Base-by-base conservation (phyloP, 2,888 invertebrate species). In the Scaptomyza flava region DNA sequence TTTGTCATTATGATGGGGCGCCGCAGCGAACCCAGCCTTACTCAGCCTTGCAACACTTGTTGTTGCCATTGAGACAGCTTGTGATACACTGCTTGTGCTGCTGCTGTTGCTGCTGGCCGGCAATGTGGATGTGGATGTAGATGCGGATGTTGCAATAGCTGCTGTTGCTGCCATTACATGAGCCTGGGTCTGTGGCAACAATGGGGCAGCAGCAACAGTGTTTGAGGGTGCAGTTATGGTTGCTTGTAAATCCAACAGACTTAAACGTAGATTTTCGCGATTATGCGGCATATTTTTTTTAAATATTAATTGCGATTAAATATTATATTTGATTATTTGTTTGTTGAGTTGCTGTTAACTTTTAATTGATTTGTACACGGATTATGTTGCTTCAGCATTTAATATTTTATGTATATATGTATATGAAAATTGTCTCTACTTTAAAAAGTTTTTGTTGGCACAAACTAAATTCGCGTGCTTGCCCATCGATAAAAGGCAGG, bases 211-310 rank as follows among this genome's bases (percentile, higher is more conserved):
- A 56, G 84, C 84, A 42, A 73, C 71, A 56, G 87, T 89, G 57
- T 81, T 87, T 60, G 87, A 84, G 58, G 87, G 82, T 50, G 86
- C 86, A 46, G 89, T 78, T 57, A 89, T 62, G 62, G 90, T 87
- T 43, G 89, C 74, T 65, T 90, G 90, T 59, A 91, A 81, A 74
- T 91, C 91, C 73, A 91, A 80, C 64, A 91, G 82, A 78, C 91
- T 91, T 72, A 91, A 79, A 3, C 91, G 91, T 71, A 91, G 80
- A 88, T 90, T 91, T 81, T 91, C 91, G 61, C 91, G 91, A 85
- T 90, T 91, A 59, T 89, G 86, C 78, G 89, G 89, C 91, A 91
- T 91, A 41, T 14, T 14, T 38, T 72, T 54, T 70, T 34, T 43
- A 30, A 12, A 51, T n/a, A 64, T 51, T 56, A 41, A 43, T 63